Conservation (phyloP, 2,113 vertebrate genomes). For the Sialia sialis region DNA sequence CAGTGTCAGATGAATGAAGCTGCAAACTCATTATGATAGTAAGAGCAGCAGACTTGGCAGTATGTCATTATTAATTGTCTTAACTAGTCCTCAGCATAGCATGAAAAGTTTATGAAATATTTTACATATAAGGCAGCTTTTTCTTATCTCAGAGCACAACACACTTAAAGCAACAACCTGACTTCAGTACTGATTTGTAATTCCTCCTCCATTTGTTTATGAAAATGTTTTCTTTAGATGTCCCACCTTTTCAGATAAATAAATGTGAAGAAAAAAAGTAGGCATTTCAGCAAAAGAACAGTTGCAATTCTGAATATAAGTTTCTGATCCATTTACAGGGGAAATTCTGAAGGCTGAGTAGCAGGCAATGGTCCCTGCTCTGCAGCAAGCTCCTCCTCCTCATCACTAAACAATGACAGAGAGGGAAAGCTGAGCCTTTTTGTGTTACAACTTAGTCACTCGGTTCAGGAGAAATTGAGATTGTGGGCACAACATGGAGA, state of each 20-base stretch:
- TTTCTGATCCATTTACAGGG: neutral
- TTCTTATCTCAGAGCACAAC: neutral
- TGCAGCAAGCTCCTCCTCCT: neutral
- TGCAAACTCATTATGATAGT: neutral
- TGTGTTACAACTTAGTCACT: neutral
- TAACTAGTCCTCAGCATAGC: neutral
- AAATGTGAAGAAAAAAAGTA: neutral
- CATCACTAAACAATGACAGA: accelerated
- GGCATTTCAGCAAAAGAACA: neutral
- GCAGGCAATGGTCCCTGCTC: neutral
- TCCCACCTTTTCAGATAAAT: neutral
- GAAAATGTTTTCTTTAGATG: neutral
- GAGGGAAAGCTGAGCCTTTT: neutral
- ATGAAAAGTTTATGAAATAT: neutral
- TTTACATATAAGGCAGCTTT: neutral
- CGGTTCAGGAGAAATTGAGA: neutral
- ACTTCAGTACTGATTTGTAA: neutral
- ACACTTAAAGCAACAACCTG: neutral
- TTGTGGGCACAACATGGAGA: neutral
- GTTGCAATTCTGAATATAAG: neutral
- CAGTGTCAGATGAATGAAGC: neutral
- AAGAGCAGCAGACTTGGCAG: neutral
- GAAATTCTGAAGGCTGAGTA: neutral
- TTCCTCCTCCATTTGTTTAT: neutral
- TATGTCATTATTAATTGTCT: neutral